Percentiles rank a stretch among this genome's conserved stretches.
These are phyloP conservation scores for Microcebus ravelobensis DNA, from an alignment of 2,113 vertebrate species.

Conservation along the genomic window DNA sequence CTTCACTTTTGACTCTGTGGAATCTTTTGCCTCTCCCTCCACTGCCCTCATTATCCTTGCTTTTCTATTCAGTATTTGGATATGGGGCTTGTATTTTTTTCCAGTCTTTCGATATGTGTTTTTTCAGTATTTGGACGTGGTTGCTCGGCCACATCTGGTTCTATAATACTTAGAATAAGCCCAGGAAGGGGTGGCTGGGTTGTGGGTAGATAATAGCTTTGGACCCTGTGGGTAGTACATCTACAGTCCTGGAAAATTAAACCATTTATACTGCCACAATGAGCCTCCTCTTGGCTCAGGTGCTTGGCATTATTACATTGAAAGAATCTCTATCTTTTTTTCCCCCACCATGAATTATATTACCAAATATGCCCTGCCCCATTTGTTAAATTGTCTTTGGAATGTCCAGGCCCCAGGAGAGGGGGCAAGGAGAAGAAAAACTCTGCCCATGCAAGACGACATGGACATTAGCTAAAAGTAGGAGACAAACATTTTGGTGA, in stretches of 20 bases:
- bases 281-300: neutral
- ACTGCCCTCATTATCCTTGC: neutral
- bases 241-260: neutral
- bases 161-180: neutral
- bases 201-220: neutral
- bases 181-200: neutral
- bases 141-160: neutral
- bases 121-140: neutral
- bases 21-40: neutral
- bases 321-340: neutral
- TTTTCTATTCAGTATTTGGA: constrained; percentile 5
- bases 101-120: neutral
- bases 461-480: neutral
- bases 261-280: neutral
- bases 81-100: neutral
- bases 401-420: neutral
- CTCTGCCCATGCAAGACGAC: neutral
- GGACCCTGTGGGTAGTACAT: neutral
- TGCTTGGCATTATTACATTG: neutral
- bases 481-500: neutral
- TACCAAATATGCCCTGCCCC: neutral
- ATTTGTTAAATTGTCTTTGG: constrained; percentile 4
- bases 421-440: neutral
- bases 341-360: neutral
- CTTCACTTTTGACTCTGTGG: neutral